Base-by-base conservation (phyloP, 2,113 vertebrate species). In the Pogonocichla stellata region DNA sequence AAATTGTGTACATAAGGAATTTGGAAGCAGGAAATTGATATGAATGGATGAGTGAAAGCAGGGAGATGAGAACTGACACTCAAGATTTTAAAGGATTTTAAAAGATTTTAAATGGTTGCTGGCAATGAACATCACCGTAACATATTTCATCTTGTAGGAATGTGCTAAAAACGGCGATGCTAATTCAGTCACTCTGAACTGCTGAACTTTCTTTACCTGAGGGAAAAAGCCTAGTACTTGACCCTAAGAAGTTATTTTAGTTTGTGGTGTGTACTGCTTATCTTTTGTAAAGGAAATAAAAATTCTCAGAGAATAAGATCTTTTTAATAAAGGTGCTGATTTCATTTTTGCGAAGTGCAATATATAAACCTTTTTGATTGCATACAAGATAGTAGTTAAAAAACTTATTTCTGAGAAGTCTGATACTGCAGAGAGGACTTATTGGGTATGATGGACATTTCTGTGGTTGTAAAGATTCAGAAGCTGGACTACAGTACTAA, bases 161-260 rank as follows among this genome's bases (percentile, higher is more conserved):
- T 1, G 9, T 0, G 1, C 14, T 91, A 60, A 0, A 4, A 85
- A 80, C 0, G 0, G 47, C 65, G 38, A 17, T 33, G 29, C 53
- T 88, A 72, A n/a, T 42, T 75, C 16, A 66, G 34, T 40, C 24
- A 29, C 28, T 58, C 58, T 83, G 86, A 91, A 74, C 91, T 91
- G 38, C 18, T 89, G 77, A 92, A 62, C 93, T 92, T 84, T 38
- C 25, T 77, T 69, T 73, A 47, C 33, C 25, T 77, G 54, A 2
- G 10, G 33, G 25, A 19, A 25, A 58, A 71, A 57, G 25, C 24
- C 25, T 58, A 38, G 36, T 70, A 53, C 33, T 88, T 45, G 22
- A 33, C 26, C 6, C 42, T 50, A 53, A 79, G 20, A 51, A 75
- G 36, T 80, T 80, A 79, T 45, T 92, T 83, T 75, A 61, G 56